Percentiles rank a stretch among this genome's conserved stretches.
These are phyloP conservation scores for Heterodera carotae DNA, from an alignment of 1,140 invertebrate genomes.

Conservation along the genomic window DNA sequence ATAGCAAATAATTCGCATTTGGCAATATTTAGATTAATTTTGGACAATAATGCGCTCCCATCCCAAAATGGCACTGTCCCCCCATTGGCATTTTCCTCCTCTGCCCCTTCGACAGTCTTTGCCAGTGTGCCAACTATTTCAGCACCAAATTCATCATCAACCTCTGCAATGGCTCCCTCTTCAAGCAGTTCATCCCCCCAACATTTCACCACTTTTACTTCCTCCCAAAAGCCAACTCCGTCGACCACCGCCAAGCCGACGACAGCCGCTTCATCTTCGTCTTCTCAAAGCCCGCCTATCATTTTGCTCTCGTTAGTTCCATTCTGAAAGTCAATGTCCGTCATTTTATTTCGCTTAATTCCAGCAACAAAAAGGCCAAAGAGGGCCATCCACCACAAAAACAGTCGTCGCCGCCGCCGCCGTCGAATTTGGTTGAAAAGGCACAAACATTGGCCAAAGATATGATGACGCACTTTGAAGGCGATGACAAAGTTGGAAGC, in stretches of 20 bases:
- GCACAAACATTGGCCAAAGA: neutral
- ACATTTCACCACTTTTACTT: neutral
- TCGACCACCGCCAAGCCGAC: no score
- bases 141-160: neutral
- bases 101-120: neutral
- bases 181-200: neutral
- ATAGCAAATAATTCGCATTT: neutral
- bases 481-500: neutral
- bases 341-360: neutral
- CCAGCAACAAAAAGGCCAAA: neutral
- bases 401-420: neutral
- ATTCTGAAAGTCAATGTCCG: neutral
- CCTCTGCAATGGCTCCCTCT: neutral
- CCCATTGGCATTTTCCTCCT: no score
- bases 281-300: neutral
- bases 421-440: conserved; percentile 9
- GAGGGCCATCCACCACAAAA: neutral
- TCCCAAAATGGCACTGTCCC: neutral
- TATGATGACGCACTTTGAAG: neutral
- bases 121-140: neutral
- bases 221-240: neutral
- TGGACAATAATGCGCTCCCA: neutral
- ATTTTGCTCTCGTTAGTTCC: neutral
- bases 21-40: neutral
- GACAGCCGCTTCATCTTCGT: neutral